Conservation (phyloP, 2,113 vertebrate species). For the Tamias sibiricus region DNA sequence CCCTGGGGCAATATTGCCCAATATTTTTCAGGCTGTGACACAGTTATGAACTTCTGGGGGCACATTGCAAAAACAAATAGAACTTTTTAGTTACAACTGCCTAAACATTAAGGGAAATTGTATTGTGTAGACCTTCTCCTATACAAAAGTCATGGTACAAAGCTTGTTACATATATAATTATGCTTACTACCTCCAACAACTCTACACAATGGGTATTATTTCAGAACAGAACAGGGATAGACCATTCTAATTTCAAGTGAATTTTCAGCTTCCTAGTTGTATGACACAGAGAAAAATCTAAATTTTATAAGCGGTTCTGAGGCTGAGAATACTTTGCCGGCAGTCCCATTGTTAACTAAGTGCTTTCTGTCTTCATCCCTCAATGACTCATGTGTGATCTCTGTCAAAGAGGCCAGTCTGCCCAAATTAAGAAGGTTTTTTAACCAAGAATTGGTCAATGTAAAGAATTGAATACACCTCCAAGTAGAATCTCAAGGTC, state of each 20-base stretch:
- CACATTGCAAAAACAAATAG: conserved; percentile 45
- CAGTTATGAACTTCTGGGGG: conserved; percentile 50
- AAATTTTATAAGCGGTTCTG: neutral
- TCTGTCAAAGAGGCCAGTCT: neutral
- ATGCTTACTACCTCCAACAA: neutral
- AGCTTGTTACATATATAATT: neutral
- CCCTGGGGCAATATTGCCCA: neutral
- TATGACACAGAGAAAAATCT: neutral
- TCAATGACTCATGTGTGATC: neutral
- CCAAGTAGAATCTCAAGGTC: neutral
- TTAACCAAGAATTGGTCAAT: neutral
- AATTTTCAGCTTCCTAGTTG: neutral
- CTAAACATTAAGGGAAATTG: neutral
- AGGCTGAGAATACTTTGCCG: neutral
- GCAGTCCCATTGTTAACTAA: neutral
- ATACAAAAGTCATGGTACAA: neutral
- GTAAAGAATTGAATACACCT: neutral
- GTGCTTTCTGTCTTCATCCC: neutral
- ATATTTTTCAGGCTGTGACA: conserved; percentile 64
- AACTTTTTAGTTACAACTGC: conserved; percentile 13
- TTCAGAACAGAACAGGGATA: neutral
- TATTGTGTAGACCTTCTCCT: conserved; percentile 10
- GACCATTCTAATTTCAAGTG: neutral
- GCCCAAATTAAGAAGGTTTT: neutral
- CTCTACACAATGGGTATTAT: neutral